Conservation (phyloP, 2,797 vertebrate species). For the Distichodus sexfasciatus region DNA sequence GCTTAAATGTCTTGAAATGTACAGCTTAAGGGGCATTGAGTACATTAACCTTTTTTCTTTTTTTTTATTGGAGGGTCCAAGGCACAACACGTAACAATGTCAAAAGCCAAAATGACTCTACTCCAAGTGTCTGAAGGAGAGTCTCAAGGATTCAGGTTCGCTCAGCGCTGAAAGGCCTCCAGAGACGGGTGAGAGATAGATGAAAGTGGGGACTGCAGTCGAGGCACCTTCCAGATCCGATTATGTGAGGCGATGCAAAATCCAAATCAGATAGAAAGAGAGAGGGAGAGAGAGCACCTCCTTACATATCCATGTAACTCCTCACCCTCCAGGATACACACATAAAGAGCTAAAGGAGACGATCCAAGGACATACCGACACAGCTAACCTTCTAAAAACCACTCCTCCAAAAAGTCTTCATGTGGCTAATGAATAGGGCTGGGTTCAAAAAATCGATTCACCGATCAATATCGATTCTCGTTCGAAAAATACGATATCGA, state of each 20-base stretch:
- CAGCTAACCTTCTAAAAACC: not conserved
- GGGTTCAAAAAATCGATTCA: no score
- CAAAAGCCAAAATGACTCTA: constrained; percentile 11
- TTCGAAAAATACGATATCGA: no score
- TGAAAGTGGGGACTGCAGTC: constrained; percentile 26
- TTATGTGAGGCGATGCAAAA: constrained; percentile 12
- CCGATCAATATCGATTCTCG: no score
- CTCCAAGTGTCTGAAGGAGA: not conserved
- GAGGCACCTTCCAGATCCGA: constrained; percentile 10
- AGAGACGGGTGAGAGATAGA: constrained; percentile 26
- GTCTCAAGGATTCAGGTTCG: not conserved
- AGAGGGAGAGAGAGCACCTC: no score
- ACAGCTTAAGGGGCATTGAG: no score
- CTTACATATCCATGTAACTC: not conserved
- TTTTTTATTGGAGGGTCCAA: no score
- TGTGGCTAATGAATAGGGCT: no score
- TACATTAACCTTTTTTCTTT: no score
- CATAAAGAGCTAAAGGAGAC: not conserved
- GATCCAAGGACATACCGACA: not conserved
- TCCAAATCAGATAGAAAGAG: not conserved
- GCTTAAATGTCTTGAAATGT: not conserved
- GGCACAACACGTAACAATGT: constrained; percentile 3
- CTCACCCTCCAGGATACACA: not conserved
- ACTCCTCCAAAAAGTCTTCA: no score
- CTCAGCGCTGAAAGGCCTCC: not conserved